Percentiles rank a stretch among this genome's conserved stretches.
Conservation (phyloP, 1,140 invertebrate genomes). For the Drosophila kohkoa region DNA sequence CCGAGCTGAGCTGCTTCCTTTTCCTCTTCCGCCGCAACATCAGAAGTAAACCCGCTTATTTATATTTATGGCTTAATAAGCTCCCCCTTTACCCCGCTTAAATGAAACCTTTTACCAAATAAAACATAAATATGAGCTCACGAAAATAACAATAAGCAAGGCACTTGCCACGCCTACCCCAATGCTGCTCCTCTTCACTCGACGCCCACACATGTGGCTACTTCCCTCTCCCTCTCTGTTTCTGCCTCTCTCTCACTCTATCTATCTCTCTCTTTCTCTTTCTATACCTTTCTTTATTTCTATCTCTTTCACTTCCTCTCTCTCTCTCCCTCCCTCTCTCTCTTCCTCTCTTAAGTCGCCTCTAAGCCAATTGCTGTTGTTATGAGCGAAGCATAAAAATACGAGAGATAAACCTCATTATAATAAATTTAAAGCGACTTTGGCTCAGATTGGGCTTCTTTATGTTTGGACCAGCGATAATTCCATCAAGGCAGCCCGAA, state of each 20-base stretch:
- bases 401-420: conserved; percentile 60
- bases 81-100: conserved; percentile 5
- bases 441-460: conserved; percentile 35
- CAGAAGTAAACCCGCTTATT: conserved; percentile 58
- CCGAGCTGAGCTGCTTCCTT: conserved; percentile 16
- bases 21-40: conserved; percentile 44
- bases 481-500: conserved; percentile 56
- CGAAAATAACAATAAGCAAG: conserved; percentile 37
- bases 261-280: background rate
- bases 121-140: conserved; percentile 65
- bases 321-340: no score
- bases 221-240: background rate
- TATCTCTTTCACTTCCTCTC: no score
- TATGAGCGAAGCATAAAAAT: conserved; percentile 5
- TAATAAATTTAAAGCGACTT: conserved; percentile 72
- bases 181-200: no score
- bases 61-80: conserved; percentile 78
- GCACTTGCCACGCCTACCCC: background rate
- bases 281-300: no score
- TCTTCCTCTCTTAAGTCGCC: background rate
- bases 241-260: background rate
- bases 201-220: background rate
- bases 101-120: conserved; percentile 48
- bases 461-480: conserved; percentile 44
- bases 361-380: conserved; percentile 19